Base-by-base conservation (phyloP, 2,113 vertebrate genomes). In the Atherinomorus stipes region DNA sequence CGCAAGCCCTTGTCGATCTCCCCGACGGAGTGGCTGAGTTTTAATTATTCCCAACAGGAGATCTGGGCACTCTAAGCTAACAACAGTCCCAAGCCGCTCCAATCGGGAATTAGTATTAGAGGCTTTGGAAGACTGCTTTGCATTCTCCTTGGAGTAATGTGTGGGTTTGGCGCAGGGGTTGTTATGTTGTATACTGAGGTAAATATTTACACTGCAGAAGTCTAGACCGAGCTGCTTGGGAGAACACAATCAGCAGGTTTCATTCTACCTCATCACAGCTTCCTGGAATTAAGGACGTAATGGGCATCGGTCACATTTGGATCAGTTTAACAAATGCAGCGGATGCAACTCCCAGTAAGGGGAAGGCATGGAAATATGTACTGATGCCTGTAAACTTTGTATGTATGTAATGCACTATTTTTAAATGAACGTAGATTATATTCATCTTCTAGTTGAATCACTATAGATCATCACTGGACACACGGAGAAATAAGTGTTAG, bases 241-340 rank as follows among this genome's bases (percentile, higher is more conserved):
- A 76, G 84, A 57, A 57, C 60, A 76, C 57, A 70, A 74, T 70
- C 70, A 72, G 74, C 76, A 81, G 69, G 72, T 75, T 80, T 85
- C 49, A 65, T 90, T 90, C 91, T 93, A 93, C 90, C 92, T 92
- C 92, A 91, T 80, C 73, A 54, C 72, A 80, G 63, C 79, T 87
- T 51, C 71, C 25, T 51, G 64, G 44, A 62, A 66, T 19, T 56
- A 25, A 54, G 76, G 70, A 74, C 45, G 26, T 58, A 59, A 52
- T 38, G 16, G 74, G 77, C 65, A 64, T 66, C 78, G 56, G 42
- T 37, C 79, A 54, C 44, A 56, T 44, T 81, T 44, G 49, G 60
- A 22, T 78, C 38, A 56, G 45, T 62, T 64, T 28, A 51, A 23
- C 28, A 47, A 31, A 9, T 47, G 64, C 53, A 45, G 52, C 12